phyloP scores from a whole-genome alignment of 2,113 vertebrate species.

The Dendrocopos noguchii region DNA sequence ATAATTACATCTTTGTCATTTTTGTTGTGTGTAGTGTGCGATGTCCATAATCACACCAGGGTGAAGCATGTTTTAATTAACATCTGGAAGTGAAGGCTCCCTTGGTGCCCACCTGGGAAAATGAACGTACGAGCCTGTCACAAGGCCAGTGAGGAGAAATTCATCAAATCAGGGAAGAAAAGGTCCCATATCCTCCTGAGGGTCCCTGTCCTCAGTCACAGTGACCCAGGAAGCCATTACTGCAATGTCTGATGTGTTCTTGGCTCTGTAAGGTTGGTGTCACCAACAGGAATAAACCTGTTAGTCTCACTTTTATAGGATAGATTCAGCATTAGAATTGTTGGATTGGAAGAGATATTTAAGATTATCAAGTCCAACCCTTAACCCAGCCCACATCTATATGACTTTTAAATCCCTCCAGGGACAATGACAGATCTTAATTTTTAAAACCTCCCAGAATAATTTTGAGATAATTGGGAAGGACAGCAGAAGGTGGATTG shows the following conservation, averaged over 20 bases:
- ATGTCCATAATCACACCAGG: rapidly evolving
- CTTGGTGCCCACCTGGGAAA: rapidly evolving
- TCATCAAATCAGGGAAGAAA: not conserved
- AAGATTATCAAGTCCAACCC: not conserved
- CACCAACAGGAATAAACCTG: rapidly evolving
- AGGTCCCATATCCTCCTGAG: not conserved
- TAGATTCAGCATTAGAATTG: not conserved
- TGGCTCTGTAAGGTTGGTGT: rapidly evolving
- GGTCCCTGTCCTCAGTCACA: not conserved
- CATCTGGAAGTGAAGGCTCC: not conserved
- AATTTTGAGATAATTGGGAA: not conserved
- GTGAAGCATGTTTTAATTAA: not conserved
- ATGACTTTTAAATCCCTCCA: not conserved
- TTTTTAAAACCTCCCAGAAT: not conserved
- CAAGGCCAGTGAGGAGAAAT: not conserved
- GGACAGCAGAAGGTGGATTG: not conserved
- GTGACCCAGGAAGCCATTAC: rapidly evolving
- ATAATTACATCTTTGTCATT: not conserved
- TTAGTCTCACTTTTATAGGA: not conserved
- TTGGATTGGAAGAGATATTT: not conserved
- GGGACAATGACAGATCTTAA: not conserved
- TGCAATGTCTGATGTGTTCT: not conserved
- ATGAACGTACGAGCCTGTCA: conserved; percentile 30
- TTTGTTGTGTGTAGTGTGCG: rapidly evolving
- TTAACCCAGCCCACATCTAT: not conserved